Conservation (phyloP, 2,113 vertebrate genomes). For the Phrynocephalus versicolor region DNA sequence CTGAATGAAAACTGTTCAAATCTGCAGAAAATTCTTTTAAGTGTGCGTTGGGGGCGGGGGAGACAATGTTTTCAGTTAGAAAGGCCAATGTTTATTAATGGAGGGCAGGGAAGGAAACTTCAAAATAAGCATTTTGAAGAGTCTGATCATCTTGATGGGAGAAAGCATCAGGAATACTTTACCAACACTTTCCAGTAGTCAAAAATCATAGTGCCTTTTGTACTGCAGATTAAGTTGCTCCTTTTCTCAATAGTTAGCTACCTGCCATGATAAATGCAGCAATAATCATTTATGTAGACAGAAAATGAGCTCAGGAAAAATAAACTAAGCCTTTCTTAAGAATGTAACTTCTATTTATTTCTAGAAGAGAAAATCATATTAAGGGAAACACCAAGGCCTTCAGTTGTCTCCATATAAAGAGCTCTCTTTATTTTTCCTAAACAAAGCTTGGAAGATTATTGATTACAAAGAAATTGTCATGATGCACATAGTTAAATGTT, state of each 20-base stretch:
- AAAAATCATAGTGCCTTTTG: not conserved
- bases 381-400: not conserved
- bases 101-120: not conserved
- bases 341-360: not conserved
- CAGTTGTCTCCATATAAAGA: not conserved
- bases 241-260: not conserved
- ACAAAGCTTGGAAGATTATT: not conserved
- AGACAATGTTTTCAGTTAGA: not conserved
- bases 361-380: not conserved
- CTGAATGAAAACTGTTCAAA: not conserved
- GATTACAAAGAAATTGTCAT: not conserved
- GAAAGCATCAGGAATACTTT: not conserved
- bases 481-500: not conserved
- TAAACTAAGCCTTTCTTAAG: not conserved
- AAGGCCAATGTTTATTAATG: no score
- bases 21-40: conserved; percentile 28
- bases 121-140: not conserved
- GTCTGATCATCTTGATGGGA: not conserved
- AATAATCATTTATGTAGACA: not conserved
- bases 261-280: not conserved
- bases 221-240: no score
- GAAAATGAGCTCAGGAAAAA: not conserved
- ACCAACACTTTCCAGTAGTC: not conserved
- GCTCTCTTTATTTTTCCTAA: not conserved
- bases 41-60: no score